Conservation (phyloP, 2,113 vertebrate species). For the Todiramphus saurophagus region DNA sequence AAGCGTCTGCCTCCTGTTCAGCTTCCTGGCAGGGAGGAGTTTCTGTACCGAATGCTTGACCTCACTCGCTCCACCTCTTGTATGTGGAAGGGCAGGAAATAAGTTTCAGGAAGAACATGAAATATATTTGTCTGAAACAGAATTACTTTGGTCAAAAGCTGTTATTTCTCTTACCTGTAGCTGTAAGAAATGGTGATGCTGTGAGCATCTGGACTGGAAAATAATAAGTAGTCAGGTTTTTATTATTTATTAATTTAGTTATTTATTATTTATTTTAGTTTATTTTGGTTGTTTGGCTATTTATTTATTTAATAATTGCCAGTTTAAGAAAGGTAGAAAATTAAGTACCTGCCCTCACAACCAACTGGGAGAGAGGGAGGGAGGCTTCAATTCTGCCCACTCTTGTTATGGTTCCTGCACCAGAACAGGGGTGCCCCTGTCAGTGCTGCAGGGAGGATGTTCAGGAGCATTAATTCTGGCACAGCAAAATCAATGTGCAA, state of each 20-base stretch:
- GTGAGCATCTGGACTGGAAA: neutral
- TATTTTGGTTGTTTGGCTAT: neutral
- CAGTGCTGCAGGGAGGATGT: neutral
- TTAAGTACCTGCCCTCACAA: neutral
- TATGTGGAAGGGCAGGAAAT: neutral
- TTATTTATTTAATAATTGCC: neutral
- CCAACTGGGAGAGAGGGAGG: neutral
- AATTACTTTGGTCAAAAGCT: neutral
- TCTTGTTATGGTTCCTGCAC: accelerated
- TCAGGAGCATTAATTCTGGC: neutral
- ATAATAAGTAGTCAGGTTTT: neutral
- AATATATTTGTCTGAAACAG: neutral
- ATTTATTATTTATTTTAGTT: neutral
- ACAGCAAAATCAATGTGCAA: neutral
- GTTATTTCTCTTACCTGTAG: neutral
- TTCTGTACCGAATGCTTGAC: neutral
- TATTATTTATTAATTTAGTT: neutral
- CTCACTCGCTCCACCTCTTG: neutral
- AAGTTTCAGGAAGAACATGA: neutral
- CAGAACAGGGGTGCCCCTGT: neutral
- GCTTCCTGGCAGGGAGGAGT: neutral
- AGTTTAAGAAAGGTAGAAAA: neutral
- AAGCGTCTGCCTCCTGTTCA: neutral
- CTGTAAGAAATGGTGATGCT: neutral
- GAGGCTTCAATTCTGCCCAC: neutral